Evolutionary conservation across 2,888 invertebrate genomes (phyloP).

Genomic region (Allophyes oxyacanthae): DNA sequence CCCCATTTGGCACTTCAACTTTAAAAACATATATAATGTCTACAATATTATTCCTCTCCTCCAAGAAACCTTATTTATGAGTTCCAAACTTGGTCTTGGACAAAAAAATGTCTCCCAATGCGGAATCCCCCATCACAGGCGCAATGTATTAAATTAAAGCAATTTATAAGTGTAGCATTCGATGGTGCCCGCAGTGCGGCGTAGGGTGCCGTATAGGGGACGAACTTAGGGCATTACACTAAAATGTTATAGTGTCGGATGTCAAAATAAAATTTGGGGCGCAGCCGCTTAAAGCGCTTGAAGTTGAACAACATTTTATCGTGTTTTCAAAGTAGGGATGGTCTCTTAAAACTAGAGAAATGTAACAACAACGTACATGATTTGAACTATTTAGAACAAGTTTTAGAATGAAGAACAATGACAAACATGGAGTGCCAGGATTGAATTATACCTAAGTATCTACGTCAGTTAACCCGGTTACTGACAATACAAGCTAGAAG

Average conservation of each 20-base stretch:
- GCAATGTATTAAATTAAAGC: conserved; percentile 83
- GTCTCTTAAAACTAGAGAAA: neutral
- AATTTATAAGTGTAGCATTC: conserved; percentile 80
- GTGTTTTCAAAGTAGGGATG: neutral
- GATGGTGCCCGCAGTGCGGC: conserved; percentile 70
- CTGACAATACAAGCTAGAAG: no score
- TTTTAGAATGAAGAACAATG: no score
- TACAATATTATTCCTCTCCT: conserved; percentile 9
- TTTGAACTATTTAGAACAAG: no score
- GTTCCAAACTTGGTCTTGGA: conserved; percentile 56
- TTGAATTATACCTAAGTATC: no score
- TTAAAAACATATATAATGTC: neutral
- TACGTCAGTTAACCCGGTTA: no score
- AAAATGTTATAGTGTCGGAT: conserved; percentile 61
- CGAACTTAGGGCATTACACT: conserved; percentile 59
- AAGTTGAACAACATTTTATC: conserved; percentile 4
- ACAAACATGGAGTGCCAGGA: no score
- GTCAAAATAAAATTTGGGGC: conserved; percentile 47
- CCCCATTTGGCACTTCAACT: conserved; percentile 7
- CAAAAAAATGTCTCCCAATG: conserved; percentile 68
- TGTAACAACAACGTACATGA: no score
- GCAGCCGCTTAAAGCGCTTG: conserved; percentile 50
- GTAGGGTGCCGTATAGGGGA: conserved; percentile 59
- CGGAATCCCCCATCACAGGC: conserved; percentile 59
- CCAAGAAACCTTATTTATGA: conserved; percentile 62